Percentiles rank a stretch among this genome's conserved stretches.
Conservation (phyloP, 37 sponge, comb jelly and placozoan species). For the Beroe forskalii region DNA sequence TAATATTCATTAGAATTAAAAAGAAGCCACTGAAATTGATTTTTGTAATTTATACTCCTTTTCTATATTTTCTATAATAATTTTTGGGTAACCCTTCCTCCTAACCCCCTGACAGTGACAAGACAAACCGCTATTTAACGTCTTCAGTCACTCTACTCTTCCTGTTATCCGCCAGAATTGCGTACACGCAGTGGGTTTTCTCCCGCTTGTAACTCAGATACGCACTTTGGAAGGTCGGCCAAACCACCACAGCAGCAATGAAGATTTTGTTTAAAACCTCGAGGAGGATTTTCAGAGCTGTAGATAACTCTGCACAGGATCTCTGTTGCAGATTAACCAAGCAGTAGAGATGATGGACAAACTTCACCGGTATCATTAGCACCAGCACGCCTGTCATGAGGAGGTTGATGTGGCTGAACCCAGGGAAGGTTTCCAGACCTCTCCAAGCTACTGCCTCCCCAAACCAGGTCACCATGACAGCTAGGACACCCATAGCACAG, state of each 20-base stretch:
- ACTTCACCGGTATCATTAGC: neutral
- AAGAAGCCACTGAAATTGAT: no score
- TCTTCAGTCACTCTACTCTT: neutral
- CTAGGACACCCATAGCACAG: neutral
- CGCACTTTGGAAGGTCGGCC: neutral
- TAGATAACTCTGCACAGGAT: neutral
- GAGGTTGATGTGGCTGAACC: neutral
- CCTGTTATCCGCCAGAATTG: neutral
- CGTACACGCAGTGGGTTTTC: neutral
- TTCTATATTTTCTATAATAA: no score
- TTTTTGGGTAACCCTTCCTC: no score
- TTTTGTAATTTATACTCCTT: no score
- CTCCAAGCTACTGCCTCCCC: neutral
- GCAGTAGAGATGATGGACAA: neutral
- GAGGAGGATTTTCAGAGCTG: neutral
- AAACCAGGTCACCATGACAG: neutral
- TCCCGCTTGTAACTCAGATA: neutral
- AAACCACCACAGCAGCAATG: neutral
- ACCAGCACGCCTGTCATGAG: neutral
- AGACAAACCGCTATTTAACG: no score
- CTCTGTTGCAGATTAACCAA: neutral
- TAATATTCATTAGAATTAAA: no score
- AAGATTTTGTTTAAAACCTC: neutral
- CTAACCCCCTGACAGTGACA: no score
- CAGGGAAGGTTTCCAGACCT: neutral